Percentiles rank a stretch among this genome's conserved stretches.
phyloP scores from a whole-genome alignment of 2,113 vertebrate genomes.

The Isurus oxyrinchus region DNA sequence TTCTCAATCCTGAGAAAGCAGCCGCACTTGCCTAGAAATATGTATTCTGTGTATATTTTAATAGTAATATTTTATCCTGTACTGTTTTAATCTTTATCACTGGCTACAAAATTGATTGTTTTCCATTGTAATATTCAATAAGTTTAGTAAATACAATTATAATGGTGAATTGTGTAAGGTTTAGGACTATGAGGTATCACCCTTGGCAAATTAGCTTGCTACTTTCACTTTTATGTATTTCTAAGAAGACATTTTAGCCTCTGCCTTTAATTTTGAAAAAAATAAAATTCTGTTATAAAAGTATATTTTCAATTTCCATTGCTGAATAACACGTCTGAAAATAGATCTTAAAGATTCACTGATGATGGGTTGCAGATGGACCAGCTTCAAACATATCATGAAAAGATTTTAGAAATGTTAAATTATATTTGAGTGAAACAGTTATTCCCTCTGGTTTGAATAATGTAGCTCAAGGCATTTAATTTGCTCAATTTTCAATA shows the following conservation, averaged over 20 bases:
- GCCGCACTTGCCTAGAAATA: too few species aligned
- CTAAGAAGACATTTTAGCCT: neutral
- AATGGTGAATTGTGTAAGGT: too few species aligned
- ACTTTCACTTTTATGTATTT: neutral
- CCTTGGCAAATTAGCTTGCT: neutral
- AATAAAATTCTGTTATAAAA: neutral
- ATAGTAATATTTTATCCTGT: too few species aligned
- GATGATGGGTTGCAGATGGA: conserved; percentile 45
- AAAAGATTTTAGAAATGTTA: neutral
- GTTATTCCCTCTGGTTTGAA: neutral
- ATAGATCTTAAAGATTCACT: conserved; percentile 43
- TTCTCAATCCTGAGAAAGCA: too few species aligned
- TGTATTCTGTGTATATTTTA: too few species aligned
- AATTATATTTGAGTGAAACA: conserved; percentile 27
- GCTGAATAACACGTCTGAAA: conserved; percentile 38
- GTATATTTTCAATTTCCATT: conserved; percentile 42
- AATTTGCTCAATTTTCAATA: neutral
- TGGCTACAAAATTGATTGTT: too few species aligned
- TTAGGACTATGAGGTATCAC: too few species aligned
- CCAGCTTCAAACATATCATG: conserved; percentile 3
- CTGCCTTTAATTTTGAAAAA: neutral
- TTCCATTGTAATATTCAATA: too few species aligned
- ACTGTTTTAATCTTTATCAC: too few species aligned
- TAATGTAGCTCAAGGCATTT: neutral
- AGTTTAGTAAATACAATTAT: too few species aligned